Percentiles rank a stretch among this genome's conserved stretches.
These are phyloP conservation scores for Amphipyra berbera DNA, from an alignment of 2,888 invertebrate species.

Conservation along the genomic window DNA sequence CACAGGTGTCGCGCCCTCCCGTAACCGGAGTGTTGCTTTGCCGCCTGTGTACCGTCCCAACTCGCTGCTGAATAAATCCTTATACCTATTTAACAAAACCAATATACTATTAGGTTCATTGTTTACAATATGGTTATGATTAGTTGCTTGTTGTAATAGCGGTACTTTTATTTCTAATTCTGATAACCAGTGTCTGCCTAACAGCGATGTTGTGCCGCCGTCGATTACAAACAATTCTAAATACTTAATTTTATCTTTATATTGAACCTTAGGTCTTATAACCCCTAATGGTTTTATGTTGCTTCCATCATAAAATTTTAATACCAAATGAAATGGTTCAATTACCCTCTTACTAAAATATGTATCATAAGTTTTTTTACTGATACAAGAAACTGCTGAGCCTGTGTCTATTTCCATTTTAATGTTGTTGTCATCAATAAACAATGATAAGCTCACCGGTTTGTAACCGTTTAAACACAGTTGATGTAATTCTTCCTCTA, in stretches of 20 bases:
- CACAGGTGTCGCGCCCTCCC: conserved; percentile 9
- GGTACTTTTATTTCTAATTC: neutral
- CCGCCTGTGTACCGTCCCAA: no score
- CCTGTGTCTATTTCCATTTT: conserved; percentile 5
- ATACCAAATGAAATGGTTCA: neutral
- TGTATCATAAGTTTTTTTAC: neutral
- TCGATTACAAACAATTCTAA: conserved; percentile 4
- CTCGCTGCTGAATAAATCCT: conserved; percentile 42
- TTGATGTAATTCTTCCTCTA: neutral
- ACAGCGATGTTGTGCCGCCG: neutral
- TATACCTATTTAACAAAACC: conserved; percentile 32
- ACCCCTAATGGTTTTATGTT: conserved; percentile 2
- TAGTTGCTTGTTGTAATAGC: neutral
- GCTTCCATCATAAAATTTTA: conserved; percentile 2
- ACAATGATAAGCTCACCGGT: neutral
- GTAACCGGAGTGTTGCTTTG: conserved; percentile 13
- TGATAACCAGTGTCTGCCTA: neutral
- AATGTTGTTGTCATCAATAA: conserved; percentile 1
- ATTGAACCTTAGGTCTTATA: conserved; percentile 5
- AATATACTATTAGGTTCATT: neutral
- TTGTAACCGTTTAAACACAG: conserved; percentile 1
- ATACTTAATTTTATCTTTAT: no score
- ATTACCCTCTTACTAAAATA: neutral
- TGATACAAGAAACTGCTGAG: neutral
- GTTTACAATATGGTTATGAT: neutral